phyloP scores from a whole-genome alignment of 2,113 vertebrate genomes.

The Cephalophus harveyi region DNA sequence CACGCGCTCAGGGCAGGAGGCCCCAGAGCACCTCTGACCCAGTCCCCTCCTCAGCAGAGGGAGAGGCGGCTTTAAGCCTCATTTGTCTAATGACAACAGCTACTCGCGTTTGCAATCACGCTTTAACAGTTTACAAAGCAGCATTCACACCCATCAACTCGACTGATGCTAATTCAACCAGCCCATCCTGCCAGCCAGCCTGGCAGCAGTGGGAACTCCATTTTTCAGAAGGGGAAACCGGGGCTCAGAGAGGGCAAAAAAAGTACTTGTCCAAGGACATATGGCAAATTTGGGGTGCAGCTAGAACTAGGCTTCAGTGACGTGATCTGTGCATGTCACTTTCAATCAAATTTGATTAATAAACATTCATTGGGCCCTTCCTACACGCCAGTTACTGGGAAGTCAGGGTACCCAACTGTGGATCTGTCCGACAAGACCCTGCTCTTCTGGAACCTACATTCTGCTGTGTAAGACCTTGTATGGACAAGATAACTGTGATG shows the following conservation, averaged over 20 bases:
- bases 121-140: constrained; percentile 77
- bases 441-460: not conserved
- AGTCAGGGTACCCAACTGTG: not conserved
- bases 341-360: constrained; percentile 18
- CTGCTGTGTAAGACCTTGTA: not conserved
- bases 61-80: constrained; percentile 36
- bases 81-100: constrained; percentile 73
- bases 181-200: constrained; percentile 45
- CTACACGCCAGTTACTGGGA: not conserved
- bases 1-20: not conserved
- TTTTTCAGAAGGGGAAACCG: not conserved
- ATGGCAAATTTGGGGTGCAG: not conserved
- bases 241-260: not conserved
- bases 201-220: not conserved
- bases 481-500: not conserved
- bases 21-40: not conserved
- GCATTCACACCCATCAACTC: constrained; percentile 71
- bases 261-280: constrained; percentile 17
- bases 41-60: not conserved
- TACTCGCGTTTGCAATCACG: constrained; percentile 69
- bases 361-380: not conserved
- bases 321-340: not conserved
- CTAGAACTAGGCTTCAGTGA: not conserved
- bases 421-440: not conserved
- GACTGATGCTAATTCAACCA: constrained; percentile 58